Evolutionary conservation across 2,888 invertebrate genomes (phyloP), one percentile per base, ranked within the genome.

Genomic region (Standfussiana lucernea): DNA sequence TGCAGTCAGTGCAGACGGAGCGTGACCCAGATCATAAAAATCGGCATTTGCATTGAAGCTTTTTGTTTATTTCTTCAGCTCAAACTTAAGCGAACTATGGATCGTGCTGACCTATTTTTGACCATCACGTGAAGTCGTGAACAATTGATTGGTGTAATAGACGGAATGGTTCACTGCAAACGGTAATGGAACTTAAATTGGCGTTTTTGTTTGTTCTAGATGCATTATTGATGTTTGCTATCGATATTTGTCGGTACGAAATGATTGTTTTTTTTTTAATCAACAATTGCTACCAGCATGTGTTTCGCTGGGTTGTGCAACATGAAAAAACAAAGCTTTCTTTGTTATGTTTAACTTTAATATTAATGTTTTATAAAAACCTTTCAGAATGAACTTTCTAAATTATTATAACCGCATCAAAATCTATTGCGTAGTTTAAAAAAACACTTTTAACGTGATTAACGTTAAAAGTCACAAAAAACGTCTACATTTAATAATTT

Each of bases 11-110:
- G 66, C 75, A 67, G 75, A 13, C 69, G 37, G 80, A 56, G 78
- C 86, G 80, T 83, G 86, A 86, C 86, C 88, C 53, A 86, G 69
- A 69, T 86, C 82, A 79, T 84, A 86, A 75, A 79, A 84, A 86
- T 84, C 72, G 65, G 72, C 56, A 74, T 81, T 71, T 86, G 66
- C 75, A 86, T 78, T 84, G 32, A 84, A 86, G 32, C 56, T 65
- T 62, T 79, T 77, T 67, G 66, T 84, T 72, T 81, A 79, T 81
- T 64, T 73, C 79, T 79, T 64, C 59, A 72, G 70, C 53, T 70
- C 53, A 66, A 76, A 62, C 69, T 71, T 83, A 61, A 53, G 21
- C 42, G n/a, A 28, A 64, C 59, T 83, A 56, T 50, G 42, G 64
- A 72, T 40, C 42, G 24, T 28, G 53, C 37, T 86, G 67, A 86